Evolutionary conservation across 37 sponge, comb jelly and placozoan species (phyloP).

Genomic region (Diacarnus erythraeanus): DNA sequence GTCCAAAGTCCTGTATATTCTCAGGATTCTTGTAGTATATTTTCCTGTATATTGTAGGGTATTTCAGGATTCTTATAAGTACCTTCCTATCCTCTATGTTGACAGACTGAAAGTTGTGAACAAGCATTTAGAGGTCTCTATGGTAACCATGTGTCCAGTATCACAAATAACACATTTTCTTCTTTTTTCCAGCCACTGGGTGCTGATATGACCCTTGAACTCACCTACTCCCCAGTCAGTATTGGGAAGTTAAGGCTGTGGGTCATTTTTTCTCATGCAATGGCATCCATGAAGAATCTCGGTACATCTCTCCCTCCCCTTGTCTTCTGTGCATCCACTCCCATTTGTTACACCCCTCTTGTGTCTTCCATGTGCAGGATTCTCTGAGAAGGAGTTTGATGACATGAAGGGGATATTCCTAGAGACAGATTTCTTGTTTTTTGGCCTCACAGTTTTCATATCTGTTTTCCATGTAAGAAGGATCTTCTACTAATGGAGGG

Average conservation of each 20-base stretch:
- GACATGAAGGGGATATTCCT: slow-evolving; percentile 85
- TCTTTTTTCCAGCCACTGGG: background rate
- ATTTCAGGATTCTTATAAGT: slow-evolving; percentile 5
- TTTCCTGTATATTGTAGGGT: background rate
- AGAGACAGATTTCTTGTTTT: slow-evolving; percentile 69
- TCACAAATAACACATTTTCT: too few species aligned
- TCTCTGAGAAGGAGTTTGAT: slow-evolving; percentile 89
- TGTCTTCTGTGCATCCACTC: background rate
- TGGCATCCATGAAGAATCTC: slow-evolving; percentile 45
- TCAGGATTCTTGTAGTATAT: background rate
- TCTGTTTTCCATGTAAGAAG: slow-evolving; percentile 79
- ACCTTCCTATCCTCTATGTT: slow-evolving; percentile 78
- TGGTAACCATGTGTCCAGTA: too few species aligned
- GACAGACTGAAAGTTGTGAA: slow-evolving; percentile 60
- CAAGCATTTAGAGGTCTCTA: slow-evolving; percentile 53
- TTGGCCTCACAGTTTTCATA: slow-evolving; percentile 84
- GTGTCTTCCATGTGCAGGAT: slow-evolving; percentile 42
- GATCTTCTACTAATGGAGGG: background rate
- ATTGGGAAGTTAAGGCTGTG: slow-evolving; percentile 76
- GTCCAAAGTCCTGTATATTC: too few species aligned
- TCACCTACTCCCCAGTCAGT: slow-evolving; percentile 67
- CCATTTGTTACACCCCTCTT: background rate
- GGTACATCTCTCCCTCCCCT: slow-evolving; percentile 37
- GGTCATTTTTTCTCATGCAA: slow-evolving; percentile 54
- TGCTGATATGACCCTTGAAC: slow-evolving; percentile 23